These are phyloP conservation scores for Ptilodon capucinus DNA, from an alignment of 2,888 invertebrate species.

Conservation along the genomic window DNA sequence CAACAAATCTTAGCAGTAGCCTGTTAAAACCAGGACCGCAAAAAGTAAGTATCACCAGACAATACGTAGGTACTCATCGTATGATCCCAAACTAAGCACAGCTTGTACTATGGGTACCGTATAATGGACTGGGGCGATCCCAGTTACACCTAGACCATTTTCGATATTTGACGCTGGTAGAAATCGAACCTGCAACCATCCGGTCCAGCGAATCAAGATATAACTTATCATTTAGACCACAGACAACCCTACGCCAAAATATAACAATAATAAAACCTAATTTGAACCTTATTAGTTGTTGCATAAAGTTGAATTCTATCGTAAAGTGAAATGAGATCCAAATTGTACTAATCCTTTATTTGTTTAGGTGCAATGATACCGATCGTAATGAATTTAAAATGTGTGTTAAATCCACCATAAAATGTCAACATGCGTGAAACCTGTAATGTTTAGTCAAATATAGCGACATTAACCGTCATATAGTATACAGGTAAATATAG, in stretches of 20 bases:
- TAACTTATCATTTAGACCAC: slow-evolving; percentile 17
- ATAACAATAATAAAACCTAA: slow-evolving; percentile 21
- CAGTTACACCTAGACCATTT: no score
- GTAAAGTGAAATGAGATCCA: neutral
- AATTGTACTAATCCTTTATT: slow-evolving; percentile 33
- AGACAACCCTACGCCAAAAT: slow-evolving; percentile 22
- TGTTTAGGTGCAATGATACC: slow-evolving; percentile 70
- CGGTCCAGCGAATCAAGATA: neutral
- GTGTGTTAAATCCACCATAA: slow-evolving; percentile 52
- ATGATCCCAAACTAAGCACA: no score
- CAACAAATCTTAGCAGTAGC: no score
- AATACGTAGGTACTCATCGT: no score
- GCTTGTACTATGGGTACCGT: no score
- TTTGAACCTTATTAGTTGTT: neutral
- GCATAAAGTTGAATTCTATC: slow-evolving; percentile 1
- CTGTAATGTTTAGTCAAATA: slow-evolving; percentile 29
- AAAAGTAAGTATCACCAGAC: no score
- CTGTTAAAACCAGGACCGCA: no score
- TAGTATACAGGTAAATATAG: no score
- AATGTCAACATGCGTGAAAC: slow-evolving; percentile 43
- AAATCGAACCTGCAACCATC: no score
- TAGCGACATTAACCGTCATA: no score
- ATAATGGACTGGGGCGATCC: no score
- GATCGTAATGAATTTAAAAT: slow-evolving; percentile 36
- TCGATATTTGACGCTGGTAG: no score